phyloP scores from a whole-genome alignment of 2,888 invertebrate genomes.

The Eupsilia transversa region DNA sequence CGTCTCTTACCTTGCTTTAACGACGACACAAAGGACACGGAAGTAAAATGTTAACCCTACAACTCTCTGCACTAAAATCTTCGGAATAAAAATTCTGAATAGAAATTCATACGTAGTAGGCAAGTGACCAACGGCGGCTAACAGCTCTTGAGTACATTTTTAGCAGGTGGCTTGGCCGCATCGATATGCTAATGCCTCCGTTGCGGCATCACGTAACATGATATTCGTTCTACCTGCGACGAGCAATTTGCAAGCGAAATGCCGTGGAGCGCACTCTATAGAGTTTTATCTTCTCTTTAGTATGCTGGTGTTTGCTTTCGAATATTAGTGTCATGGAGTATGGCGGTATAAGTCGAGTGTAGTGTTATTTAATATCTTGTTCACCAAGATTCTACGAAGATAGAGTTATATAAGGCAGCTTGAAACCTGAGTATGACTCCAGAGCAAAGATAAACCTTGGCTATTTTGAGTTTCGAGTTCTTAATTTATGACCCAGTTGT shows the following conservation, averaged over 20 bases:
- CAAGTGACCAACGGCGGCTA: conserved; percentile 57
- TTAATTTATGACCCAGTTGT: conserved; percentile 25
- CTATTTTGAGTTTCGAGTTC: conserved; percentile 9
- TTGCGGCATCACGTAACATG: conserved; percentile 75
- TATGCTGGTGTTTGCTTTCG: conserved; percentile 40
- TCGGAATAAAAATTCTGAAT: conserved; percentile 16
- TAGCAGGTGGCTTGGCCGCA: conserved; percentile 68
- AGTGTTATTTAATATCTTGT: conserved; percentile 34
- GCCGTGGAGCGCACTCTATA: conserved; percentile 65
- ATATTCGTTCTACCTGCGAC: conserved; percentile 77
- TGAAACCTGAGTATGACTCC: conserved; percentile 8
- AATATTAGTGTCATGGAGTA: conserved; percentile 30
- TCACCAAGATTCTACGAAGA: neutral
- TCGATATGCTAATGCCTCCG: conserved; percentile 79
- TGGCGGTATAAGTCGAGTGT: conserved; percentile 12
- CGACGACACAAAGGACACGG: neutral
- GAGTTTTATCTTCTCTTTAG: conserved; percentile 62
- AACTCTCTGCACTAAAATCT: conserved; percentile 32
- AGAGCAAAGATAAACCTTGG: conserved; percentile 17
- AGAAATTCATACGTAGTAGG: conserved; percentile 45
- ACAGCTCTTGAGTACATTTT: conserved; percentile 73
- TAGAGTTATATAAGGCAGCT: neutral
- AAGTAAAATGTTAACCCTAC: conserved; percentile 8
- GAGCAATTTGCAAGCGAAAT: conserved; percentile 84
- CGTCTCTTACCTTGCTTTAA: neutral